A percentile compares a stretch with the other conserved stretches of the same genome.
phyloP scores from a whole-genome alignment of 2,113 vertebrate genomes.

The Caranx ignobilis region DNA sequence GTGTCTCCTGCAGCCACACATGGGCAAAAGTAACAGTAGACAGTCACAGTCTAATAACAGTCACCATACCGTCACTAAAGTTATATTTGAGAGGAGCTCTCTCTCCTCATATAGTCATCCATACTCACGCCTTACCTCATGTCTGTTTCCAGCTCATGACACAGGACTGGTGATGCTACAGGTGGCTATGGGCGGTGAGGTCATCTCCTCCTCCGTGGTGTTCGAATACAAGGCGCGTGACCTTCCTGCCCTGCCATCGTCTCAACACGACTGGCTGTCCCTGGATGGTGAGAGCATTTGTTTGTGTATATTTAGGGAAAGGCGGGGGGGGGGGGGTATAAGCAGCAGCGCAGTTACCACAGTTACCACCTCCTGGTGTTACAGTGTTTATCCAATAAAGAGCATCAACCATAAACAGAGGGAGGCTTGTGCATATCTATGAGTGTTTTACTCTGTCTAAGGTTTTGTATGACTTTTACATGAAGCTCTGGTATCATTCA shows the following conservation, averaged over 20 bases:
- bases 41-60: not conserved
- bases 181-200: constrained; percentile 96
- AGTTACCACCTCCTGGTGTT: not conserved
- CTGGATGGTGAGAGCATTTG: constrained; percentile 90
- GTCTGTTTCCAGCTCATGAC: constrained; percentile 90
- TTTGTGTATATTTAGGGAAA: constrained; percentile 6
- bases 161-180: constrained; percentile 98
- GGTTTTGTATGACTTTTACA: not conserved
- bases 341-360: not conserved
- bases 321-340: not conserved
- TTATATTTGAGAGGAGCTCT: not conserved
- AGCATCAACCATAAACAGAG: constrained; percentile 8
- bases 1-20: not conserved
- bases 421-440: not conserved
- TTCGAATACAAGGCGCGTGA: constrained; percentile 99
- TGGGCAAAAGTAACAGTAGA: constrained; percentile 1
- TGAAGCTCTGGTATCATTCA: not conserved
- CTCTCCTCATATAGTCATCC: not conserved
- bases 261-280: constrained; percentile 98
- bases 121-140: not conserved
- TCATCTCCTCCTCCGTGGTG: constrained; percentile 98
- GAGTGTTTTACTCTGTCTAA: not conserved
- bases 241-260: constrained; percentile 94
- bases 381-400: not conserved
- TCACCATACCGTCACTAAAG: constrained; percentile 1